Evolutionary conservation across 2,113 vertebrate species (phyloP).

Genomic region (Zosterops hypoxanthus): DNA sequence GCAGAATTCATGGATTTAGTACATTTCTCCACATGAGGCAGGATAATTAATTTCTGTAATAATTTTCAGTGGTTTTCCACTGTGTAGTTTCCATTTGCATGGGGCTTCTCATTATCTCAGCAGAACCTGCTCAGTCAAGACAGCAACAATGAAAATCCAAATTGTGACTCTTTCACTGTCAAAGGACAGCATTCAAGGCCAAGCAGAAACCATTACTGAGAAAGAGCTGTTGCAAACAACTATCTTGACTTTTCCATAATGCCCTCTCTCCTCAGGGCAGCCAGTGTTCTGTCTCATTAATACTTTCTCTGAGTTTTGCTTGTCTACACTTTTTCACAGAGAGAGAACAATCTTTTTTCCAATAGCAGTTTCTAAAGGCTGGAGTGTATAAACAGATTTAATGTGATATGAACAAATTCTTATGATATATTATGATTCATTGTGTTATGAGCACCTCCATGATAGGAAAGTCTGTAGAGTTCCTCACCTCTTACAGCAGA

Average conservation of each 20-base stretch:
- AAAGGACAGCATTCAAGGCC: not conserved
- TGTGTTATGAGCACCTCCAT: not conserved
- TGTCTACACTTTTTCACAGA: not conserved
- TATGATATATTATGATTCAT: not conserved
- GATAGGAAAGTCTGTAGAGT: not conserved
- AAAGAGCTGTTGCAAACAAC: not conserved
- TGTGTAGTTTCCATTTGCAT: not conserved
- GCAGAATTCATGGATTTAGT: not conserved
- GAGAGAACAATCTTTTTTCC: not conserved
- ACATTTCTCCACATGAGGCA: not conserved
- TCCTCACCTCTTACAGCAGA: not conserved
- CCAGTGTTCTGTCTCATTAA: not conserved
- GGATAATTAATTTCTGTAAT: not conserved
- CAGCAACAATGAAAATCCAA: not conserved
- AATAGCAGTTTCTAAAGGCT: not conserved
- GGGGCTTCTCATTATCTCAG: not conserved
- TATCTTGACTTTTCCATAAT: not conserved
- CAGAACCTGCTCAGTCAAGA: accelerated
- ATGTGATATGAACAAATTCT: not conserved
- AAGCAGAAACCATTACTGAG: not conserved
- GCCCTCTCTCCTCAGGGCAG: not conserved
- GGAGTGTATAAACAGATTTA: not conserved
- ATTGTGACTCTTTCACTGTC: not conserved
- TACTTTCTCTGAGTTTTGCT: not conserved
- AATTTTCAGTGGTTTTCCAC: not conserved